Percentiles rank a stretch among this genome's conserved stretches.
phyloP scores from a whole-genome alignment of 1,140 invertebrate genomes.

The Muscidifurax raptorellus region DNA sequence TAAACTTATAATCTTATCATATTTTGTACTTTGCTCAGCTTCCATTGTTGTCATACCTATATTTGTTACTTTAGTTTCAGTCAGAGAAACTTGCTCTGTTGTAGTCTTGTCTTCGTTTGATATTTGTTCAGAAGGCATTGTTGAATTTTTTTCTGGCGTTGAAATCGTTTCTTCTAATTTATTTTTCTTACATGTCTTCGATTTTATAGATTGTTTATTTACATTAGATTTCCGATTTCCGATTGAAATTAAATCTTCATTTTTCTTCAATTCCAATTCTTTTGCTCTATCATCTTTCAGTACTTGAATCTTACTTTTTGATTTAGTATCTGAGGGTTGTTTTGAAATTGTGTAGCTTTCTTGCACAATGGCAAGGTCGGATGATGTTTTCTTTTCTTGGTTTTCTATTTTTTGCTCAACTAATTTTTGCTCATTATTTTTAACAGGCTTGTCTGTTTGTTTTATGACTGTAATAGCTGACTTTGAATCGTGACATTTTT shows the following conservation, averaged over 20 bases:
- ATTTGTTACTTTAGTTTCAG: neutral
- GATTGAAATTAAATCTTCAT: neutral
- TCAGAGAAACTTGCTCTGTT: neutral
- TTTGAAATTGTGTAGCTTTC: no score
- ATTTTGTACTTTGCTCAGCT: conserved; percentile 50
- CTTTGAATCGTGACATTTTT: neutral
- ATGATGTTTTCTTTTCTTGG: neutral
- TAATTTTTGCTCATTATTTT: neutral
- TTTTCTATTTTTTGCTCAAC: neutral
- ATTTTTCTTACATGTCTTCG: neutral
- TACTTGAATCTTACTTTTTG: neutral
- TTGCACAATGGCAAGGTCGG: no score
- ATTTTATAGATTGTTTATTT: neutral
- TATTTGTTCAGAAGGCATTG: no score
- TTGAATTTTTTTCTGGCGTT: no score
- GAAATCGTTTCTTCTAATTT: neutral
- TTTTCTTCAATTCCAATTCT: neutral
- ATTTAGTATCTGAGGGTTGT: no score
- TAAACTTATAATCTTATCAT: conserved; percentile 65
- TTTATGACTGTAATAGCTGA: neutral
- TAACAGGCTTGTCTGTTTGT: neutral
- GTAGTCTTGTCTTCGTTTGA: no score
- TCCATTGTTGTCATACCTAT: neutral
- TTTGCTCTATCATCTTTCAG: neutral
- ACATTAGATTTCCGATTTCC: neutral